Percentiles rank a stretch among this genome's conserved stretches.
These are phyloP conservation scores for Xiphophorus couchianus DNA, from an alignment of 2,113 vertebrate species.

Conservation along the genomic window DNA sequence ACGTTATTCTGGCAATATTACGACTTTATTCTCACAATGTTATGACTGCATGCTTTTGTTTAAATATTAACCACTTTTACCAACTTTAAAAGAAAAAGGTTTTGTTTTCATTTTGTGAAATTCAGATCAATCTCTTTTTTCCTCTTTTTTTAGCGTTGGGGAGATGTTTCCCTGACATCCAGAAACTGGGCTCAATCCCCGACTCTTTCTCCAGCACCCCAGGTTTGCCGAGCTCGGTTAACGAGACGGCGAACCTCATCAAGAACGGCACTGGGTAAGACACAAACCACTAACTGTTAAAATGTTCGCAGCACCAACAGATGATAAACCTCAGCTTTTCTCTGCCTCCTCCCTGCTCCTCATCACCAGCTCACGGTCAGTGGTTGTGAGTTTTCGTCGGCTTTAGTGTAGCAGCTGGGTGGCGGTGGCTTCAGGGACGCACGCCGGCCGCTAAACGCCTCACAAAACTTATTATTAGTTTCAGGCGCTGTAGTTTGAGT, in stretches of 20 bases:
- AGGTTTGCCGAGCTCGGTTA: constrained; percentile 31
- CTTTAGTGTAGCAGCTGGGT: constrained; percentile 37
- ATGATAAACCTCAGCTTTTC: background rate
- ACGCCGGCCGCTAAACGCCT: background rate
- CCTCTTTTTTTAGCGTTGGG: constrained; percentile 75
- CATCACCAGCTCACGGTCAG: constrained; percentile 60
- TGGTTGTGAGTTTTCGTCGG: constrained; percentile 57
- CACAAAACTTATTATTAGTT: constrained; percentile 8
- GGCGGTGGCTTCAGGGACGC: constrained; percentile 15
- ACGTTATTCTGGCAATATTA: no score
- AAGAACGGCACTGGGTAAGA: constrained; percentile 76
- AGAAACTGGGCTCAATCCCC: constrained; percentile 25
- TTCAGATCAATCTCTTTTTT: background rate
- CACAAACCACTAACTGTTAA: background rate
- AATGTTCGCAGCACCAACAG: background rate
- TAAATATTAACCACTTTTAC: background rate
- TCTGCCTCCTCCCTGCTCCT: constrained; percentile 40
- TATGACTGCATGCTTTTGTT: background rate
- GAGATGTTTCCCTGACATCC: constrained; percentile 82
- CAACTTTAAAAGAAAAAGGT: background rate
- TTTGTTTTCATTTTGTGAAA: background rate
- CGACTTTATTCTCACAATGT: no score
- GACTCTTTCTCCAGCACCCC: constrained; percentile 27
- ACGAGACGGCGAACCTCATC: constrained; percentile 60
- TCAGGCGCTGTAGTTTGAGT: background rate